A percentile compares a stretch with the other conserved stretches of the same genome.
phyloP scores from a whole-genome alignment of 2,113 vertebrate species.

The Gallinago media region DNA sequence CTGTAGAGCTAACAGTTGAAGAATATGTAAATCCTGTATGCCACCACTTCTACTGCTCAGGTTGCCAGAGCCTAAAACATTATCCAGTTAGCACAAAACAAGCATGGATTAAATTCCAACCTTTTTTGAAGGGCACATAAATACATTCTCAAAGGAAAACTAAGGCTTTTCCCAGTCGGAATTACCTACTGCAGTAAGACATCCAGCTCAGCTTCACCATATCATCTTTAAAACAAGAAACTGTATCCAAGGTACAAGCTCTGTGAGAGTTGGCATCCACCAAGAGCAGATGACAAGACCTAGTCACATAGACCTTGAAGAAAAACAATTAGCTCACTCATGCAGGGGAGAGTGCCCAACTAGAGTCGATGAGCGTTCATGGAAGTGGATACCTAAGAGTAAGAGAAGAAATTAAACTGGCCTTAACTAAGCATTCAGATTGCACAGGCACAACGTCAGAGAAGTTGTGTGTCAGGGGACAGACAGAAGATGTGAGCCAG shows the following conservation, averaged over 20 bases:
- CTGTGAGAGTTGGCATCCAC: not conserved
- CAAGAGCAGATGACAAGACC: not conserved
- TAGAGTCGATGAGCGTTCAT: not conserved
- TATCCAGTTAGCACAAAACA: not conserved
- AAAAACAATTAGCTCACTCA: not conserved
- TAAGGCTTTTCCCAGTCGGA: not conserved
- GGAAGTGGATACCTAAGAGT: rapidly evolving
- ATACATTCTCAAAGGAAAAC: not conserved
- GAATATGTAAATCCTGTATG: too few relatives aligned
- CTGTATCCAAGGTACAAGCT: not conserved
- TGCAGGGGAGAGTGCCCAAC: not conserved
- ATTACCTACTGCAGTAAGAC: not conserved
- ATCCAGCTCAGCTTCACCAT: not conserved
- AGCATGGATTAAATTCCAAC: not conserved
- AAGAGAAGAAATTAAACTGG: not conserved
- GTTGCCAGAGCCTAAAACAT: not conserved
- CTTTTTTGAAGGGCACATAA: not conserved
- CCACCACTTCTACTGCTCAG: not conserved
- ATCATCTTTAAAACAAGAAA: not conserved
- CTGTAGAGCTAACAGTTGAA: too few relatives aligned
- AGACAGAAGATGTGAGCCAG: too few relatives aligned
- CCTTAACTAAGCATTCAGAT: not conserved
- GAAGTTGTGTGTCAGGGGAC: not conserved
- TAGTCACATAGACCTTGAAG: not conserved
- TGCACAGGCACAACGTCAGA: not conserved